phyloP scores from a whole-genome alignment of 2,888 invertebrate genomes.

The Meloe dianella region DNA sequence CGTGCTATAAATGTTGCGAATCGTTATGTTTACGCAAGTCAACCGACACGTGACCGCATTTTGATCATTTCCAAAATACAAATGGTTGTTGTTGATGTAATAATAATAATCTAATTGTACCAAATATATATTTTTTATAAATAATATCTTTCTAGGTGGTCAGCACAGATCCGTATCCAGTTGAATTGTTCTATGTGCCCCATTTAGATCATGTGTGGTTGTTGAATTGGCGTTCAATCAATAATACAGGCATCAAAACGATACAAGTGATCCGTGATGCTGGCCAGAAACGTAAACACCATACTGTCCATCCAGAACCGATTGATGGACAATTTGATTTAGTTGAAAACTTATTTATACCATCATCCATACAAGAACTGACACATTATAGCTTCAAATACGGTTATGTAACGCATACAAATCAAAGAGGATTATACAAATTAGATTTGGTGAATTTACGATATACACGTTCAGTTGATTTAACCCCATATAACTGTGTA shows the following conservation, averaged over 20 bases:
- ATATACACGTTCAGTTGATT: conserved; percentile 73
- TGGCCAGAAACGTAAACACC: conserved; percentile 73
- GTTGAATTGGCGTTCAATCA: conserved; percentile 69
- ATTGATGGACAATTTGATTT: conserved; percentile 78
- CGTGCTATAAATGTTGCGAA: conserved; percentile 73
- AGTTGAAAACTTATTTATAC: conserved; percentile 69
- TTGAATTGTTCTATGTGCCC: conserved; percentile 72
- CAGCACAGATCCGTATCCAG: conserved; percentile 74
- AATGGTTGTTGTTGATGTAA: conserved; percentile 73
- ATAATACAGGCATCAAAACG: conserved; percentile 68
- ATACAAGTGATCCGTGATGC: conserved; percentile 77
- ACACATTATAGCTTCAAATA: conserved; percentile 68
- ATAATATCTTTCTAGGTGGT: conserved; percentile 60
- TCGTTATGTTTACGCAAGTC: conserved; percentile 74
- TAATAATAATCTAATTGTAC: background rate
- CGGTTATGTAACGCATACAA: conserved; percentile 76
- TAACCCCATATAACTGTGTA: conserved; percentile 75
- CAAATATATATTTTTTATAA: background rate
- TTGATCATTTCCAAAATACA: conserved; percentile 74
- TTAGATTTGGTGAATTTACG: conserved; percentile 73
- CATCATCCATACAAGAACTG: conserved; percentile 64
- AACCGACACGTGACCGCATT: conserved; percentile 73
- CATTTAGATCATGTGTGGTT: conserved; percentile 79
- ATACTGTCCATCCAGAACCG: conserved; percentile 75
- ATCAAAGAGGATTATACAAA: conserved; percentile 75